Percentiles rank a stretch among this genome's conserved stretches.
These are phyloP conservation scores for Campoletis raptor DNA, from an alignment of 2,888 invertebrate genomes.

Conservation along the genomic window DNA sequence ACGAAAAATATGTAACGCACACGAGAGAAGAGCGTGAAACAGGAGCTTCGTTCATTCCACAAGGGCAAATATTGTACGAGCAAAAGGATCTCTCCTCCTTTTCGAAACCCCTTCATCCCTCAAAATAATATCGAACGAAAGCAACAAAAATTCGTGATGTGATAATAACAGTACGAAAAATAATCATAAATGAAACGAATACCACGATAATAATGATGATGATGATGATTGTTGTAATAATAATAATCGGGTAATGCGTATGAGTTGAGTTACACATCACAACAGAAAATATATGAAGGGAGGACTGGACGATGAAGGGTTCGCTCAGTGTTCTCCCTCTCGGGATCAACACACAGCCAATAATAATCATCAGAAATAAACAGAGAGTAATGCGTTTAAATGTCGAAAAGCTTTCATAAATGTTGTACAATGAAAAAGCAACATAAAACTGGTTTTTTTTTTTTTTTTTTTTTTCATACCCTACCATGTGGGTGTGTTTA, in stretches of 20 bases:
- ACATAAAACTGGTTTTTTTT: neutral
- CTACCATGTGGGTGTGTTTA: no score
- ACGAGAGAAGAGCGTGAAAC: slow-evolving; percentile 27
- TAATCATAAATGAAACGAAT: slow-evolving; percentile 35
- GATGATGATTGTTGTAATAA: slow-evolving; percentile 45
- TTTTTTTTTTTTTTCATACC: neutral
- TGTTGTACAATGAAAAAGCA: neutral
- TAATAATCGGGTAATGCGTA: slow-evolving; percentile 64
- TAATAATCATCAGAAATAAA: slow-evolving; percentile 54
- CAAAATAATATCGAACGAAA: slow-evolving; percentile 56
- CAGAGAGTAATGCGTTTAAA: slow-evolving; percentile 45
- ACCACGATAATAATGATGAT: slow-evolving; percentile 16
- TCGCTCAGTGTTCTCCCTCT: slow-evolving; percentile 10
- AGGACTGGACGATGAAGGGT: slow-evolving; percentile 27
- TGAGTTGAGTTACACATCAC: slow-evolving; percentile 37
- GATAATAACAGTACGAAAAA: slow-evolving; percentile 29
- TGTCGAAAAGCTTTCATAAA: slow-evolving; percentile 8
- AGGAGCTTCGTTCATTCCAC: slow-evolving; percentile 18
- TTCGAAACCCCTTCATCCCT: slow-evolving; percentile 37
- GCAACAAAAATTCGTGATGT: neutral
- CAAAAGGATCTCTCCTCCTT: neutral
- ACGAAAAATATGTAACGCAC: slow-evolving; percentile 26
- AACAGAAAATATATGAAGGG: slow-evolving; percentile 13
- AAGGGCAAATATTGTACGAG: slow-evolving; percentile 33
- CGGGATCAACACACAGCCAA: slow-evolving; percentile 44